These are phyloP conservation scores for Turritopsis rubra DNA, from an alignment of 30 jellyfish, hydroid and myxozoan species.

Conservation along the genomic window DNA sequence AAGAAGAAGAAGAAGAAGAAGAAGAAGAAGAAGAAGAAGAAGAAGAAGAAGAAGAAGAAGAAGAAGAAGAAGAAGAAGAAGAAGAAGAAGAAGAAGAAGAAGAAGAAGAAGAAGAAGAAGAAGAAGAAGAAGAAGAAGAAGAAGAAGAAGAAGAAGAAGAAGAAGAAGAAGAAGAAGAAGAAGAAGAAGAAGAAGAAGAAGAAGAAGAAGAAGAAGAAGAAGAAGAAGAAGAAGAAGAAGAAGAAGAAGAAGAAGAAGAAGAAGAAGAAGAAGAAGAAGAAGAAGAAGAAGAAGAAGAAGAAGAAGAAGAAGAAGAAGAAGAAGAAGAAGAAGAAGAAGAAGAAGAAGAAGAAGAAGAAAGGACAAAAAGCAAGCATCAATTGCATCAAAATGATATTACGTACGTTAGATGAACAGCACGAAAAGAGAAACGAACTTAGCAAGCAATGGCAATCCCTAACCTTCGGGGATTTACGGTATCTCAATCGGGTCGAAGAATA, in stretches of 20 bases:
- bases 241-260: conserved; percentile 29
- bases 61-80: conserved; percentile 44
- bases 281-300: conserved; percentile 30
- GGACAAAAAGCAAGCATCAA: too few species aligned
- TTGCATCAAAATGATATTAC: too few species aligned
- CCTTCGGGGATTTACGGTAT: too few species aligned
- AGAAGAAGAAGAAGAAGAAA: conserved; percentile 28
- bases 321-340: conserved; percentile 29
- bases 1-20: conserved; percentile 28
- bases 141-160: conserved; percentile 30
- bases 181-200: conserved; percentile 29
- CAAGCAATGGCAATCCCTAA: too few species aligned
- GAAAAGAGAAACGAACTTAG: too few species aligned
- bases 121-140: conserved; percentile 29
- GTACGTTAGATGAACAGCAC: too few species aligned
- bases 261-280: conserved; percentile 30
- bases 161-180: conserved; percentile 30
- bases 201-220: conserved; percentile 30
- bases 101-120: conserved; percentile 20
- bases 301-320: conserved; percentile 24
- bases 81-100: conserved; percentile 37
- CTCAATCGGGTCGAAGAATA: too few species aligned
- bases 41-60: conserved; percentile 30
- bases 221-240: conserved; percentile 30
- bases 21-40: conserved; percentile 29